Percentiles rank a stretch among this genome's conserved stretches.
phyloP scores from a whole-genome alignment of 2,113 vertebrate genomes.

The Megaceryle maxima region DNA sequence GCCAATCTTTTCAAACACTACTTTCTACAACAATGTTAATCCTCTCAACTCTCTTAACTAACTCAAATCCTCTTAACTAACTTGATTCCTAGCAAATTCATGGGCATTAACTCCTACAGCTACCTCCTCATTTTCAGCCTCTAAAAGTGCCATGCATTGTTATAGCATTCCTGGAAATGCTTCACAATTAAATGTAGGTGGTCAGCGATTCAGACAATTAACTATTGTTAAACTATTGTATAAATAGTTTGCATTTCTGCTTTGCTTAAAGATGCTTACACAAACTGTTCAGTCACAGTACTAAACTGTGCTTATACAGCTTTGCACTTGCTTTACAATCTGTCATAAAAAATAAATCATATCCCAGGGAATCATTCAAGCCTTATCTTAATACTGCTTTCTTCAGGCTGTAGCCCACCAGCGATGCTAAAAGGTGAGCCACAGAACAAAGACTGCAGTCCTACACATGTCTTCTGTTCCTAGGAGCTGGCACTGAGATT shows the following conservation, averaged over 20 bases:
- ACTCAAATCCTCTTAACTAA: background rate
- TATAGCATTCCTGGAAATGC: background rate
- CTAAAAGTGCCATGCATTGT: background rate
- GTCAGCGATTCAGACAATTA: background rate
- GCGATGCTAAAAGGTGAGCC: background rate
- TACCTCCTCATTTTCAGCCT: background rate
- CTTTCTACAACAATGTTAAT: conserved; percentile 64
- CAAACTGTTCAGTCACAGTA: background rate
- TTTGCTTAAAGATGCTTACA: background rate
- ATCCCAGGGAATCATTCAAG: rapidly evolving
- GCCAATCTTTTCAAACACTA: background rate
- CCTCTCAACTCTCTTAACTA: conserved; percentile 41
- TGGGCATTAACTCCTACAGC: background rate
- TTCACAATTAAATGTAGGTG: background rate
- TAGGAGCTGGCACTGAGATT: background rate
- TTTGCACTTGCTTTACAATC: background rate
- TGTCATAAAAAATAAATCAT: background rate
- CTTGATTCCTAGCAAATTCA: background rate
- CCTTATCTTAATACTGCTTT: background rate
- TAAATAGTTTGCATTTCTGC: background rate
- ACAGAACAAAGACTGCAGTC: background rate
- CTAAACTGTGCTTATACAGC: background rate
- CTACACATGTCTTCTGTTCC: background rate
- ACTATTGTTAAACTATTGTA: background rate
- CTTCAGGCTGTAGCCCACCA: background rate